A percentile compares a stretch with the other conserved stretches of the same genome.
phyloP scores from a whole-genome alignment of 2,888 invertebrate species.

The Archips xylosteana region DNA sequence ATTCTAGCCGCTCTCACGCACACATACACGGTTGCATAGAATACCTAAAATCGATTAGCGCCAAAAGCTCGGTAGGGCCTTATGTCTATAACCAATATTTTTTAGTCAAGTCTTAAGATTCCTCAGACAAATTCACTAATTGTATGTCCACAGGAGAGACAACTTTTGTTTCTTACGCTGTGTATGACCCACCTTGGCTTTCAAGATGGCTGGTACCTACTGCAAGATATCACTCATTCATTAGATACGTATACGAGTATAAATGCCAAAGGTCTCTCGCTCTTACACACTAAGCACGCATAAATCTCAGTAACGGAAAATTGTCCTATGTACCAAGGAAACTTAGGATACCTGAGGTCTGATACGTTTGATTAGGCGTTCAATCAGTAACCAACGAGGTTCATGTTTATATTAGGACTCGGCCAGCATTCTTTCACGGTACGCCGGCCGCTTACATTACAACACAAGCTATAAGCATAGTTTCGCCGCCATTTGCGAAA shows the following conservation, averaged over 20 bases:
- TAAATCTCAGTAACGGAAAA: neutral
- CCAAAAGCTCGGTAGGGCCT: no score
- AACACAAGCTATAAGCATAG: constrained; percentile 62
- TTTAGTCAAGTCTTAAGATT: no score
- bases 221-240: constrained; percentile 3
- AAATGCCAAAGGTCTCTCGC: neutral
- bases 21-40: no score
- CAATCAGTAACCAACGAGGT: constrained; percentile 16
- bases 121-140: no score
- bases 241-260: no score
- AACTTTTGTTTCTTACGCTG: no score
- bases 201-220: no score
- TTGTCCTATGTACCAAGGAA: neutral
- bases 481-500: constrained; percentile 48
- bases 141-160: no score
- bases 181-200: no score
- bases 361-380: constrained; percentile 7
- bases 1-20: no score
- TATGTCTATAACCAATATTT: no score
- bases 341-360: constrained; percentile 10
- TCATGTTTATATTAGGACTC: constrained; percentile 22
- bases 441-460: constrained; percentile 68
- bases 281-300: neutral
- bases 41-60: no score
- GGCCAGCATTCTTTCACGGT: constrained; percentile 71